A percentile compares a stretch with the other conserved stretches of the same genome.
phyloP scores from a whole-genome alignment of 2,797 vertebrate species.

The Botia almorhae region DNA sequence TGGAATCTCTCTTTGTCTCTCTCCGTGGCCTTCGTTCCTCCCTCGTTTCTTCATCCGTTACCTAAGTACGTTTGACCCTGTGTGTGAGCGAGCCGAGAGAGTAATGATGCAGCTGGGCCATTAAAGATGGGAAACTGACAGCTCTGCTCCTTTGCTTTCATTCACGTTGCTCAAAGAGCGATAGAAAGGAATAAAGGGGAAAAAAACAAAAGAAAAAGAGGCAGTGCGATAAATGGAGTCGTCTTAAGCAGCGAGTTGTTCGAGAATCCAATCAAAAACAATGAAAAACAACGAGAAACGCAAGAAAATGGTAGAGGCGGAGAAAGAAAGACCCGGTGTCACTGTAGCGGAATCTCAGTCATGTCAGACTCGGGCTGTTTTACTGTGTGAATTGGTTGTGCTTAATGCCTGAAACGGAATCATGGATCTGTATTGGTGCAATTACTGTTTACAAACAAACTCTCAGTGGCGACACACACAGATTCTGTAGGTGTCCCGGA shows the following conservation, averaged over 20 bases:
- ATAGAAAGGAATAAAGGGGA: slow-evolving; percentile 72
- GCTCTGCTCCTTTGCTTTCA: slow-evolving; percentile 63
- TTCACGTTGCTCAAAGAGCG: slow-evolving; percentile 61
- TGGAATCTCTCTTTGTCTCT: slow-evolving; percentile 36
- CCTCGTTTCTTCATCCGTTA: slow-evolving; percentile 53
- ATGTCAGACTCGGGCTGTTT: slow-evolving; percentile 45
- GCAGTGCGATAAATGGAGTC: slow-evolving; percentile 75
- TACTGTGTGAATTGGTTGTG: slow-evolving; percentile 10
- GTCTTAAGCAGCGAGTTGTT: slow-evolving; percentile 73
- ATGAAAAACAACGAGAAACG: slow-evolving; percentile 40
- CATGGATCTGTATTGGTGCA: slow-evolving; percentile 5
- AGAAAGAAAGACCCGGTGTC: slow-evolving; percentile 44
- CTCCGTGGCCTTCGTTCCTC: slow-evolving; percentile 38
- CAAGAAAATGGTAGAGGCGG: slow-evolving; percentile 31
- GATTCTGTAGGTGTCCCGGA: background rate
- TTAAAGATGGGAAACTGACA: slow-evolving; percentile 78
- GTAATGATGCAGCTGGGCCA: slow-evolving; percentile 74
- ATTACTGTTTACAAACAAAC: slow-evolving; percentile 15
- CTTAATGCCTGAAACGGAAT: slow-evolving; percentile 22
- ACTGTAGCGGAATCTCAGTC: slow-evolving; percentile 37
- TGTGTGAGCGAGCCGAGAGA: slow-evolving; percentile 71
- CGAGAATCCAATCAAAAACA: slow-evolving; percentile 55
- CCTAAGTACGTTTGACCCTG: slow-evolving; percentile 61
- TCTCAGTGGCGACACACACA: background rate
- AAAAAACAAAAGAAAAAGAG: slow-evolving; percentile 58